phyloP scores from a whole-genome alignment of 2,888 invertebrate species.

The Doris montereyensis region DNA sequence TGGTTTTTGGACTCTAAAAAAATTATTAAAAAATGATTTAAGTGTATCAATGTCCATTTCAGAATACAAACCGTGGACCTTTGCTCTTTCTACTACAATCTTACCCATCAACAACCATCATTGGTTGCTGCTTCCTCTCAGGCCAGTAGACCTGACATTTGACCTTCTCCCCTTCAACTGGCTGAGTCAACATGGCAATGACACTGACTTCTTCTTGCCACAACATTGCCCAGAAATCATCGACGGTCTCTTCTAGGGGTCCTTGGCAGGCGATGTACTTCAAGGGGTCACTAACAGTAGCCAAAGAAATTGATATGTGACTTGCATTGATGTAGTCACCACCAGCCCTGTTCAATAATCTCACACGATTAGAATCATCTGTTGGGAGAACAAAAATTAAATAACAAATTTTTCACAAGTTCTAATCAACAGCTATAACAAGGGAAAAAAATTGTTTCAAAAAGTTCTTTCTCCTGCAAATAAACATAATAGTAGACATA shows the following conservation, averaged over 20 bases:
- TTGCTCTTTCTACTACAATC: no score
- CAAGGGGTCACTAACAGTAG: constrained; percentile 7
- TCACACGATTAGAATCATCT: constrained; percentile 68
- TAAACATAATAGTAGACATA: no score
- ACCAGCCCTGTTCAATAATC: constrained; percentile 43
- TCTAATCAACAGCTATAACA: no score
- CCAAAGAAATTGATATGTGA: constrained; percentile 47
- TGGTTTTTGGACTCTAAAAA: not conserved
- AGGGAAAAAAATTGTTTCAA: no score
- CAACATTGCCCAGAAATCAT: constrained; percentile 97
- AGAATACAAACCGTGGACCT: not conserved
- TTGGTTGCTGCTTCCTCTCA: constrained; percentile 59
- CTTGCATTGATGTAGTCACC: constrained; percentile 70
- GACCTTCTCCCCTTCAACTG: constrained; percentile 90
- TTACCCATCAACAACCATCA: constrained; percentile 55
- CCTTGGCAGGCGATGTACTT: constrained; percentile 76
- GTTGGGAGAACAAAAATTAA: no score
- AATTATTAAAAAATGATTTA: not conserved
- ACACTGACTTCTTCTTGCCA: constrained; percentile 92
- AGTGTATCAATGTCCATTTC: not conserved
- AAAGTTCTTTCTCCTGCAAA: no score
- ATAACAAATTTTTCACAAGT: no score
- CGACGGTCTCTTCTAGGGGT: constrained; percentile 91
- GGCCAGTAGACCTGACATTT: constrained; percentile 99
- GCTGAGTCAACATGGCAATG: constrained; percentile 90